Base-by-base conservation (phyloP, 1,140 invertebrate species). In the Sitophilus oryzae region DNA sequence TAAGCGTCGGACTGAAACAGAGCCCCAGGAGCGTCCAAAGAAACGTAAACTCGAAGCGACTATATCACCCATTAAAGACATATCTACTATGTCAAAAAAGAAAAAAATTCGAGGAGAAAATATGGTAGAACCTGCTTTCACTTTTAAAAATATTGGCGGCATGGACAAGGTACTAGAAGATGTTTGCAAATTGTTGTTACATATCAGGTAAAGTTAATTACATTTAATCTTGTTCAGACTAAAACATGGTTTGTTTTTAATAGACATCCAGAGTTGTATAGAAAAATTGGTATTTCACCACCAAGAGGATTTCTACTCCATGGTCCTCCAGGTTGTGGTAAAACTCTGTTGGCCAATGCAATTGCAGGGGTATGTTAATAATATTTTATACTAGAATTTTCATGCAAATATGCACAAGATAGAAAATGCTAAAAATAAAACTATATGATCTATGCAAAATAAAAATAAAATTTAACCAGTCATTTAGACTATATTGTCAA, bases 311-410 rank as follows among this genome's bases (percentile, higher is more conserved):
- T 95, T 68, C 74, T 95, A 15, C 74, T 96, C 38, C 89, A 93
- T 74, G 94, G 94, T 0, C 93, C 93, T 8, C 89, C 92, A 18
- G 94, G 94, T 0, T 93, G 89, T 75, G 92, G 93, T 0, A 97
- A 98, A 76, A 93, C 91, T 5, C 76, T 94, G 40, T 71, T 98
- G 44, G 94, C 91, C 0, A 77, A 92, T 74, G 93, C 93, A 19
- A 89, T 98, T 62, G 91, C 94, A 47, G 94, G 95, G 56, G 25
- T 30, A 11, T 3, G 41, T n/a, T n/a, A 30, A 30, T 30, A 30
- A 30, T 11, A 11, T 30, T 30, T 30, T 30, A 30, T 11, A n/a
- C n/a, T n/a, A 11, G 25, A 5, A 11, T 30, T 30, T 30, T 30
- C 25, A 30, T 6, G 11, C 25, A 30, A 5, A 11, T 30, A 30